Base-by-base conservation (phyloP, 23 tunicate species). In the Clavelina lepadiformis region DNA sequence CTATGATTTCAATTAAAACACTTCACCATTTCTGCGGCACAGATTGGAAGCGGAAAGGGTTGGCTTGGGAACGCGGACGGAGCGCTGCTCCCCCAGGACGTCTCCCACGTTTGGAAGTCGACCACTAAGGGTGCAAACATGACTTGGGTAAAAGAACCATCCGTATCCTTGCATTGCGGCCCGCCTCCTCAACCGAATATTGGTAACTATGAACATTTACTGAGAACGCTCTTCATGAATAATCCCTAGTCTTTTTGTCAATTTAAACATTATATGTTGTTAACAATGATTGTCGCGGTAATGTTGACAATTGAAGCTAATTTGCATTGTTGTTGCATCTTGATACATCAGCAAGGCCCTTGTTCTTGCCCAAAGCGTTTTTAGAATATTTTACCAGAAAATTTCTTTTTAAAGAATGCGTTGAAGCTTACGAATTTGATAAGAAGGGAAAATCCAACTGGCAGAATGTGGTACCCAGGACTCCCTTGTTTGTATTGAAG, bases 21-120 rank as follows among this genome's bases (percentile, higher is more conserved):
- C n/a, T n/a, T n/a, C n/a, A n/a, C n/a, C n/a, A n/a, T n/a, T n/a
- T n/a, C n/a, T n/a, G n/a, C n/a, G n/a, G n/a, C n/a, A n/a, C 52
- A 65, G 71, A 33, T 65, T 2, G 45, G 71, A 30, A 49, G 56
- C 19, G 61, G 61, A 4, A 68, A 46, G 44, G 74, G 74, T 4
- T 68, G 74, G 74, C 19, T 68, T 27, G 74, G 74, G 33, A 34
- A 31, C 15, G 33, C 54, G 2, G 74, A 68, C n/a, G 29, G 44
- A 2, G 28, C 60, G 18, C 28, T 47, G 28, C 38, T 47, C 1
- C 60, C 74, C 22, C 44, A 68, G 29, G 36, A 46, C 20, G 36
- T 68, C 1, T 32, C 38, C 34, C 33, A 68, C 22, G 2, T 46
- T 2, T 68, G 74, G 74, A 47, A 51, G 33, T 29, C 44, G 13